Base-by-base conservation (phyloP, 2,888 invertebrate species). In the Drosophila suboccidentalis region DNA sequence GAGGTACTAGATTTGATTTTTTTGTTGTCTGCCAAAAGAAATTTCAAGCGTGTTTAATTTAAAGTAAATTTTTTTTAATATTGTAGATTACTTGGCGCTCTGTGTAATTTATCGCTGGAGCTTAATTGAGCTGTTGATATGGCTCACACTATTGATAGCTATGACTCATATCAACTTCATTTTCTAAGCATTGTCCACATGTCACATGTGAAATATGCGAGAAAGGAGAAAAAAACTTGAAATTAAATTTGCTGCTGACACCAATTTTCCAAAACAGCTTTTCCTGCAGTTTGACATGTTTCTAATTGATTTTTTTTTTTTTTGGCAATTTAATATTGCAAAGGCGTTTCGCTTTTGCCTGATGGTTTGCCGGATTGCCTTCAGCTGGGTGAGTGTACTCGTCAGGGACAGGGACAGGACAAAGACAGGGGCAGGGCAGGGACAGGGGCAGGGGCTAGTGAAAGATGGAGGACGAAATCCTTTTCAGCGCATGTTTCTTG, bases 291-390 rank as follows among this genome's bases (percentile, higher is more conserved):
- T 87, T 90, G 88, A 90, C 90, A 87, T 90, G 90, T 82, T 87
- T 85, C 91, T 90, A 90, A 90, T 90, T 90, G 90, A 90, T 88
- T 87, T 82, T 80, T 60, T 62, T 46, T 65, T 58, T 78, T 89
- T 86, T 84, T 87, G 87, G 82, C 90, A 90, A 90, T 90, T 90
- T 90, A 89, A 90, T 90, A 89, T 89, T 90, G 82, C 81, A 89
- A 75, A 78, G 78, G 70, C 78, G 71, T 69, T 69, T 55, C 69
- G 62, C 58, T 71, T 58, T 58, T 69, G 71, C 51, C 29, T 71
- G 71, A 49, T 54, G 46, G 71, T 58, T 61, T 62, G 64, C 51
- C 34, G 60, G 58, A 59, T 64, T 61, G 68, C 66, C 63, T 63
- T 71, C 51, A 64, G 69, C 46, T 59, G 69, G 44, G 43, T 60